These are phyloP conservation scores for Schizothorax lantsangensis DNA, from an alignment of 2,797 vertebrate species.

Conservation along the genomic window DNA sequence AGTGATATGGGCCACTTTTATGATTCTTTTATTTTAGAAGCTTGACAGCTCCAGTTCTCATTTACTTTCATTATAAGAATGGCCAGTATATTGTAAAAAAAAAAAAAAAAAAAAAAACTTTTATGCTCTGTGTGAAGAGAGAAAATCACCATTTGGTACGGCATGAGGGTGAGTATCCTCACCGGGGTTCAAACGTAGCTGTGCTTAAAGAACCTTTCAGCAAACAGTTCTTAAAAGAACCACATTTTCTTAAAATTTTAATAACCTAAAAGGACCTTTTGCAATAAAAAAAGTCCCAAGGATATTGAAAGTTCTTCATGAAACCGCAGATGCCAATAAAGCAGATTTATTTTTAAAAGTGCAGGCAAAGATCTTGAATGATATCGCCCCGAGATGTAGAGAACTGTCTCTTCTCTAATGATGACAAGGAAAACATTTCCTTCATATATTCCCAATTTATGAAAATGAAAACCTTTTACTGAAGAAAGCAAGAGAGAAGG, in stretches of 20 bases:
- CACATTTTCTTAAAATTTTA: not conserved
- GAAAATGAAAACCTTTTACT: slow-evolving; percentile 65
- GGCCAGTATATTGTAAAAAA: not conserved
- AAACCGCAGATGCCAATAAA: not conserved
- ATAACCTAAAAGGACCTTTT: not conserved
- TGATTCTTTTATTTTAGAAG: slow-evolving; percentile 3
- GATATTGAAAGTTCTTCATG: slow-evolving; percentile 1
- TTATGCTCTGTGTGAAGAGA: not conserved
- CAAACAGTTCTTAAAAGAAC: not conserved
- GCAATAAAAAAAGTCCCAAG: not conserved
- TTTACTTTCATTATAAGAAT: not conserved
- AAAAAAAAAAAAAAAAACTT: not conserved
- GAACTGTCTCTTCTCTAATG: slow-evolving; percentile 57
- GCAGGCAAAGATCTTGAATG: slow-evolving; percentile 57
- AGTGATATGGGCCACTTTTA: not conserved
- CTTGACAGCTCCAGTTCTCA: not conserved
- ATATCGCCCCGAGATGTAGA: slow-evolving; percentile 63
- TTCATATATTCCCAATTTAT: slow-evolving; percentile 53
- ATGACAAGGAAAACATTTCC: slow-evolving; percentile 58
- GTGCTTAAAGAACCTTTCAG: not conserved
- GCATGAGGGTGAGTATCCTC: slow-evolving; percentile 33
- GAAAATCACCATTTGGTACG: not conserved
- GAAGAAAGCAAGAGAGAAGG: slow-evolving; percentile 49
- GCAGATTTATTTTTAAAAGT: not conserved
- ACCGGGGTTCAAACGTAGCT: slow-evolving; percentile 11